Evolutionary conservation across 2,113 vertebrate species (phyloP), one percentile per base, ranked within the genome.

Genomic region (Mirza zaza): DNA sequence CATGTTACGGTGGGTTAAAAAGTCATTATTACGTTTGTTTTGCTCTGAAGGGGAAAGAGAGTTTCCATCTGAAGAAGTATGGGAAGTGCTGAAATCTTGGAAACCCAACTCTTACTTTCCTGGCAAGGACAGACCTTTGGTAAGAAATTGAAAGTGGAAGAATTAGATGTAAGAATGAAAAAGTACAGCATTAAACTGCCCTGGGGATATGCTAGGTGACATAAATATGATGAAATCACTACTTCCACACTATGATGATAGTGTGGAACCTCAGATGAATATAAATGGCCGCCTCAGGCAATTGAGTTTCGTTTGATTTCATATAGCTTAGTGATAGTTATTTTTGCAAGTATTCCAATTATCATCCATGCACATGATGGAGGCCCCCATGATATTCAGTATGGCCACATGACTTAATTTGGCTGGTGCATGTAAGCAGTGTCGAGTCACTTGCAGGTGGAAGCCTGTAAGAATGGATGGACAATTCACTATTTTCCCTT

Each of bases 91-190:
- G 45, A 94, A 92, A 92, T 90, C 17, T 71, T 83, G 76, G 76
- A 95, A 95, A 95, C 3, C 0, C 50, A 77, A 73, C 13, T 68
- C 36, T 91, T 36, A 32, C 15, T 52, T 21, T 91, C 68, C 67
- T 55, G 45, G n/a, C 12, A 89, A 93, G 23, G 29, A 29, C 10
- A 87, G n/a, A 55, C 2, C 36, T 88, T 57, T 45, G 36, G 68
- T 83, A 94, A 80, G 87, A 94, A 90, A 96, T 48, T 10, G 42
- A 71, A 96, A 96, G 63, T 87, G 20, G 12, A 9, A 90, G 21
- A 86, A 27, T 15, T 50, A 61, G 34, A 89, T 6, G 7, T 50
- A 95, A 79, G 75, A 76, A 80, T 32, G 15, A 55, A 94, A 91
- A 84, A 2, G 0, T 34, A 48, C 0, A 55, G 2, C 10, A 79